Evolutionary conservation across 2,888 invertebrate genomes (phyloP).

Genomic region (Megastigmus dorsalis): DNA sequence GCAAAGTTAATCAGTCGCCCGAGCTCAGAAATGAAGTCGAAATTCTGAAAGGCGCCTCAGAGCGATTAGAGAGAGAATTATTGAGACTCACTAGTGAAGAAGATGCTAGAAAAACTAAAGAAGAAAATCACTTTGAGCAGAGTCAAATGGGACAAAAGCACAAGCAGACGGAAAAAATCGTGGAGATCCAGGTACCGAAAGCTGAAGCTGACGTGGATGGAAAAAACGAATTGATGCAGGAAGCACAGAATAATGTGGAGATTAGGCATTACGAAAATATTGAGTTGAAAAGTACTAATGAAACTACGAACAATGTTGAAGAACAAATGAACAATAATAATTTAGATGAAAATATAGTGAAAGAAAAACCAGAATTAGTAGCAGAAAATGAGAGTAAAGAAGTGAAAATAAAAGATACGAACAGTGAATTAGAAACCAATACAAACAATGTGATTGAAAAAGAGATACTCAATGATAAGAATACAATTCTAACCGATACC

Average conservation of each 20-base stretch:
- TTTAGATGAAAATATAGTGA: neutral
- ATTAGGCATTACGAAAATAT: slow-evolving; percentile 27
- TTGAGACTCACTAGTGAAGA: slow-evolving; percentile 27
- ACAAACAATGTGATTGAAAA: neutral
- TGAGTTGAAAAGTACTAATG: neutral
- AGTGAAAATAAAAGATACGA: neutral
- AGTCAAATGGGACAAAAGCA: neutral
- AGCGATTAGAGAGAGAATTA: slow-evolving; percentile 36
- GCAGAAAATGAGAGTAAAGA: neutral
- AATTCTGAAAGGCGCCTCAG: slow-evolving; percentile 45
- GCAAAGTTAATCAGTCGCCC: slow-evolving; percentile 1
- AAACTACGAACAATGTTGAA: neutral
- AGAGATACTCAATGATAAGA: no score
- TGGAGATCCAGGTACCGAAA: neutral
- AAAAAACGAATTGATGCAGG: neutral
- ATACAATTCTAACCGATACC: no score
- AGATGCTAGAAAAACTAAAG: neutral
- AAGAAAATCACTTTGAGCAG: neutral
- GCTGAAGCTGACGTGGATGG: neutral
- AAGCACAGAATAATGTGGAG: neutral
- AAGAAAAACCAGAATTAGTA: neutral
- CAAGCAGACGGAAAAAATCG: neutral
- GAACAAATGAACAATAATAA: neutral
- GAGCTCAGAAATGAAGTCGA: slow-evolving; percentile 36
- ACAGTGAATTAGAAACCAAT: neutral